Base-by-base conservation (phyloP, 2,797 vertebrate genomes). In the Paramormyrops hopkinsi region DNA sequence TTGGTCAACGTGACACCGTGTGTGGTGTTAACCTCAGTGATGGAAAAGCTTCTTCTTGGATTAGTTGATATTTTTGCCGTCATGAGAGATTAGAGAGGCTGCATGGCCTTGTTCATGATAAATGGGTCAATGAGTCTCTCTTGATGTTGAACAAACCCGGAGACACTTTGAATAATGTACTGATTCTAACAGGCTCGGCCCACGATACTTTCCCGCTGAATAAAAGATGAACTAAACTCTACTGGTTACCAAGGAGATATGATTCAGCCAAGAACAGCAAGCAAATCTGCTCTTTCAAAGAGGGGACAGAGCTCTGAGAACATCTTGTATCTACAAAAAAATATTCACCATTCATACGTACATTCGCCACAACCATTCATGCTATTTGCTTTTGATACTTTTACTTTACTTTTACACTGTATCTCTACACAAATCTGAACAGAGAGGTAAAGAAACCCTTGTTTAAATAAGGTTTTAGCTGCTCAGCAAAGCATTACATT, bases 191-290 rank as follows among this genome's bases (percentile, higher is more conserved):
- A 29, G 65, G 89, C 41, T 29, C 48, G 3, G 56, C 41, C 88
- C 25, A 69, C 17, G 48, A 19, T 53, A 50, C 62, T 76, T 65
- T 54, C 62, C 84, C 59, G 48, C 46, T 37, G 37, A 51, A 89
- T 65, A 85, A 73, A 89, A 48, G 83, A 86, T 85, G 25, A 41
- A 14, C 84, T 73, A 19, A 86, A 87, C 14, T 89, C 48, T 69
- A 76, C 44, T 54, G 48, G 89, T 89, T 86, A 76, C 89, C 89
- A 89, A 89, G 89, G 89, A 89, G 89, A 89, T 76, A 65, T 87
- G 84, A 89, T 54, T 87, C 89, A 87, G 19, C 59, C 50, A 37
- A 87, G 89, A 76, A 73, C 17, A 86, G 37, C 89, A 89, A 12
- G 83, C 84, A 5, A 37, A 54, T 50, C 51, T 17, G 14, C 25